Evolutionary conservation across 37 sponge, comb jelly and placozoan species (phyloP).

Genomic region (Agelas oroides): DNA sequence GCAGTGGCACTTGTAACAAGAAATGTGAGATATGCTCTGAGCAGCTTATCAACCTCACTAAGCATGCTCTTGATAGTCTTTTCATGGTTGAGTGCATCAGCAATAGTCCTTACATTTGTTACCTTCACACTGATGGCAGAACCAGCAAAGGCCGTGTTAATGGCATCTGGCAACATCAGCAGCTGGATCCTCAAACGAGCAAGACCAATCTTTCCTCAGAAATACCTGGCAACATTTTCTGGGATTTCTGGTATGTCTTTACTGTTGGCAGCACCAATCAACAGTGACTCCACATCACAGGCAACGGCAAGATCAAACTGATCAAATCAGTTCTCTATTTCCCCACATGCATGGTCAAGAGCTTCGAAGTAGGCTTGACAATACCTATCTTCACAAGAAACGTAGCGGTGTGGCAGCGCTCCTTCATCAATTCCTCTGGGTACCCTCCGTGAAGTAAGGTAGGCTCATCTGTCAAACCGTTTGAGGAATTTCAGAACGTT

Average conservation of each 20-base stretch:
- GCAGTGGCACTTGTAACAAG: not conserved
- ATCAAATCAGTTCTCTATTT: conserved; percentile 49
- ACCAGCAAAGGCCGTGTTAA: conserved; percentile 2
- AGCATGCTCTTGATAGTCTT: conserved; percentile 16
- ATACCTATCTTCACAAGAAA: conserved; percentile 23
- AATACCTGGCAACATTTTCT: not conserved
- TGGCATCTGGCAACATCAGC: conserved; percentile 14
- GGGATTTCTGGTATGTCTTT: too few relatives aligned
- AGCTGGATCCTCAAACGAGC: conserved; percentile 7
- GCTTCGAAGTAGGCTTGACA: conserved; percentile 50
- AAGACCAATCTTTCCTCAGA: not conserved
- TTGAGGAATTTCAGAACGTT: conserved; percentile 5
- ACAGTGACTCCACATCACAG: conserved; percentile 2
- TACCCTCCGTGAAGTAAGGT: conserved; percentile 29
- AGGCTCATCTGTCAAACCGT: conserved; percentile 48
- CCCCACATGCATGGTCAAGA: conserved; percentile 33
- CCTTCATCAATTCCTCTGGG: conserved; percentile 55
- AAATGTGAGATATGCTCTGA: not conserved
- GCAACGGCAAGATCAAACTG: conserved; percentile 38
- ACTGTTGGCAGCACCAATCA: not conserved
- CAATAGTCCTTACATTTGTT: conserved; percentile 29
- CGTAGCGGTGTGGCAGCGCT: conserved; percentile 23
- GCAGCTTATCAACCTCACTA: conserved; percentile 20
- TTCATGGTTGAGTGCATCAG: not conserved
- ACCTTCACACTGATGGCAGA: not conserved